phyloP scores from a whole-genome alignment of 2,113 vertebrate genomes.

The Gnathonemus echidnorhynchus region DNA sequence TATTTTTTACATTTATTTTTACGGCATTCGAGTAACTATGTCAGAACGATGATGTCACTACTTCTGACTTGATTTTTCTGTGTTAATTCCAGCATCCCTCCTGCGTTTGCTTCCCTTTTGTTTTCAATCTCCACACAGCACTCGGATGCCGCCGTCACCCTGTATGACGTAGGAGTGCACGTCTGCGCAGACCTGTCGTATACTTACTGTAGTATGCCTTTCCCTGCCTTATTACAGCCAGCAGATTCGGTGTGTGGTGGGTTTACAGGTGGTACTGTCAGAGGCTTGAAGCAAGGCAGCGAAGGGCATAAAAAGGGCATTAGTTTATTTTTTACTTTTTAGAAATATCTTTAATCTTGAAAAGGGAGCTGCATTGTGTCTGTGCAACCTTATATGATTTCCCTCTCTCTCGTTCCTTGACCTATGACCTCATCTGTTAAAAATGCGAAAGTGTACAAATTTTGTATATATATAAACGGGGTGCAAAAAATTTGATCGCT shows the following conservation, averaged over 20 bases:
- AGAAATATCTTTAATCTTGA: conserved; percentile 30
- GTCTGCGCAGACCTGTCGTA: conserved; percentile 53
- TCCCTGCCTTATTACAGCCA: conserved; percentile 58
- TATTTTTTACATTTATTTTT: background rate
- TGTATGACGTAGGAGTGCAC: conserved; percentile 41
- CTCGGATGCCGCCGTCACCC: conserved; percentile 55
- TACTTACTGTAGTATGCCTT: conserved; percentile 70
- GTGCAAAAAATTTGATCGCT: conserved; percentile 60
- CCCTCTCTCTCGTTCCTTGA: conserved; percentile 46
- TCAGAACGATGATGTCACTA: background rate
- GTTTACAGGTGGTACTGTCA: conserved; percentile 54
- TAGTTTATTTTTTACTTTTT: conserved; percentile 18
- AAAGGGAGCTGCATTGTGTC: conserved; percentile 59
- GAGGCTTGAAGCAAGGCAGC: conserved; percentile 55
- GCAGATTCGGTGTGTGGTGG: conserved; percentile 41
- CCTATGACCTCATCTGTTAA: conserved; percentile 65
- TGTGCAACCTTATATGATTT: conserved; percentile 52
- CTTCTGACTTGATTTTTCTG: background rate
- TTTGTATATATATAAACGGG: conserved; percentile 51
- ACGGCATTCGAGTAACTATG: background rate
- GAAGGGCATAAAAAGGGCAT: conserved; percentile 49
- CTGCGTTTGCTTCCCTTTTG: background rate
- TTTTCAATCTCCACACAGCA: conserved; percentile 38
- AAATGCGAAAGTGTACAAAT: conserved; percentile 82
- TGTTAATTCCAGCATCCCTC: background rate